These are phyloP conservation scores for Lepidocyrtinus sp. DNA, from an alignment of 2,888 invertebrate genomes.

Conservation along the genomic window DNA sequence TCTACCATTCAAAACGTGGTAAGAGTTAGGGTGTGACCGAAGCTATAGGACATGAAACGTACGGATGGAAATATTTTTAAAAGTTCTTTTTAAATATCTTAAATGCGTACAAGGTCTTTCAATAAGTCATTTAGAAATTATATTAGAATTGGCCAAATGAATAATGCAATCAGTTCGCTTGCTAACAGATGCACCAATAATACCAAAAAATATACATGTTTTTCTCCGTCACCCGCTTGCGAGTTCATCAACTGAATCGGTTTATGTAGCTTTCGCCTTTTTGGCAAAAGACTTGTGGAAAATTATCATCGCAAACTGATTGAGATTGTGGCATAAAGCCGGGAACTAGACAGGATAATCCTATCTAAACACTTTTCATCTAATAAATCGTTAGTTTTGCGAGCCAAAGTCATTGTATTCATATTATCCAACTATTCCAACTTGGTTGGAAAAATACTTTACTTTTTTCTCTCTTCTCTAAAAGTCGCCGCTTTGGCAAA, in stretches of 20 bases:
- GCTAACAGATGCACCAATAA: not conserved
- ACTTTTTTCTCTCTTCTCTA: too few species aligned
- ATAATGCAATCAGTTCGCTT: not conserved
- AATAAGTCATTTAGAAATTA: not conserved
- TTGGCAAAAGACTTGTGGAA: not conserved
- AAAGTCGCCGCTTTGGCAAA: too few species aligned
- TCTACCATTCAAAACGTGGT: not conserved
- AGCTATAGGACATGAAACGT: not conserved
- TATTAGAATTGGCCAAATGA: not conserved
- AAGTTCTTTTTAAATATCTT: not conserved
- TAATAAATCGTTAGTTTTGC: not conserved
- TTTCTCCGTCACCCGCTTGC: too few species aligned
- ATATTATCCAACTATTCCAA: not conserved
- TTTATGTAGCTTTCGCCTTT: not conserved
- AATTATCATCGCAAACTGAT: not conserved
- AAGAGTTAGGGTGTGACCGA: not conserved
- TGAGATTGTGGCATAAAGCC: not conserved
- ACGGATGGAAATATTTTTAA: not conserved
- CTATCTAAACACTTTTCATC: not conserved
- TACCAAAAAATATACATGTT: not conserved
- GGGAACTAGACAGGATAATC: not conserved
- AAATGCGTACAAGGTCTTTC: slow-evolving; percentile 50
- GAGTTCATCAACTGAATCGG: not conserved
- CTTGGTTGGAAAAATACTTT: too few species aligned
- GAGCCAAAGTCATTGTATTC: not conserved